A percentile compares a stretch with the other conserved stretches of the same genome.
These are phyloP conservation scores for Geotrypetes seraphini DNA, from an alignment of 2,797 vertebrate genomes.

Conservation along the genomic window DNA sequence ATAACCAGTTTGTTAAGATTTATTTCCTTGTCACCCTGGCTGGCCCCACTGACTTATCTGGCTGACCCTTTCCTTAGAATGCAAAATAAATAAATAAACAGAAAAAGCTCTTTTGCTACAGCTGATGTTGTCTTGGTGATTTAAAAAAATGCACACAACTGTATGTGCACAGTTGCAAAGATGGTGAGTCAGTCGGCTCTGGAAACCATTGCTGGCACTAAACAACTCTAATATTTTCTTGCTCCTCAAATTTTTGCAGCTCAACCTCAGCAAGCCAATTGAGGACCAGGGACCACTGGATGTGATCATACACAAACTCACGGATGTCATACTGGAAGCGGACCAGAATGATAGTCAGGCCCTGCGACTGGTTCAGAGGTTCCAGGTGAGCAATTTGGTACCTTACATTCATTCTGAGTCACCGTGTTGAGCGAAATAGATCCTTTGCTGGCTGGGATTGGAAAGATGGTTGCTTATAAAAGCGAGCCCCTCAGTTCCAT, in stretches of 20 bases:
- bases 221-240: neutral
- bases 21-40: too few relatives aligned
- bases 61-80: too few relatives aligned
- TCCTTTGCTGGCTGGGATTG: too few relatives aligned
- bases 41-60: too few relatives aligned
- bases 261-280: constrained; percentile 84
- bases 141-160: neutral
- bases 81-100: neutral
- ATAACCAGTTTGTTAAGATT: too few relatives aligned
- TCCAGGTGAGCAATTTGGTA: constrained; percentile 74
- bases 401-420: too few relatives aligned
- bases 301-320: constrained; percentile 97
- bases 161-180: neutral
- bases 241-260: constrained; percentile 38
- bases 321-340: constrained; percentile 91
- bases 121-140: neutral
- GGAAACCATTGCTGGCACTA: neutral
- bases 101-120: neutral
- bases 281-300: constrained; percentile 93
- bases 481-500: too few relatives aligned
- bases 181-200: neutral
- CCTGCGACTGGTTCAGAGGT: constrained; percentile 80
- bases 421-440: too few relatives aligned
- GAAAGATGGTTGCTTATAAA: too few relatives aligned
- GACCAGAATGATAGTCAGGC: constrained; percentile 93